Evolutionary conservation across 2,797 vertebrate genomes (phyloP), one percentile per base, ranked within the genome.

Genomic region (Enteromius paludinosus): DNA sequence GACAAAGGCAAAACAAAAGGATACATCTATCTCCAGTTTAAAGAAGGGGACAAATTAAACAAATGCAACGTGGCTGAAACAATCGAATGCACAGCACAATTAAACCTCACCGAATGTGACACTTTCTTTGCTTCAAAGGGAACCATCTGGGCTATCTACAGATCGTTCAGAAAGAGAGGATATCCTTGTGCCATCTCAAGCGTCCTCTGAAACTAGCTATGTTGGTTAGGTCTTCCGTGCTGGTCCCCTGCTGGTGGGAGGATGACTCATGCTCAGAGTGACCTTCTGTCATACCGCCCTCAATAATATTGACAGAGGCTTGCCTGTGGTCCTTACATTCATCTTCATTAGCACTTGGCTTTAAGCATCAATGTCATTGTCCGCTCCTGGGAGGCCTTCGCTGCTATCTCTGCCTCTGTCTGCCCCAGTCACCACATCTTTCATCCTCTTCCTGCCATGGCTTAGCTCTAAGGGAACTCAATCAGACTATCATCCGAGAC

Each of bases 271-370:
- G 76, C 25, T 49, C 38, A 76, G 73, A 78, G 64, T 87, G 81
- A 86, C 86, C 85, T 86, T 87, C 80, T 72, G 78, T 87, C 83
- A 86, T 87, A 85, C 41, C 35, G n/a, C 78, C 81, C 64, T 87
- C 78, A 82, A 86, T 86, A 87, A 85, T 81, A 88, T 87, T 86
- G 87, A 87, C 89, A 82, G 85, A 75, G 82, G 82, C 72, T 78
- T 71, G 85, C 81, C 84, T 73, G 77, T 85, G 84, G 85, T 83
- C 69, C 70, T 59, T 6, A 30, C 77, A 87, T 90, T 88, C 86
- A 84, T 89, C 89, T 90, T 88, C 87, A 90, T 87, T 90, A 89
- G 84, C 6, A 77, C 62, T 84, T 78, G 71, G 81, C 66, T 88
- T 85, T 86, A 83, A 83, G 68, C 84, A 82, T 83, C 84, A 71